Percentiles rank a stretch among this genome's conserved stretches.
Conservation (phyloP, 2,888 invertebrate genomes). For the Hirtodrosophila cameraria region DNA sequence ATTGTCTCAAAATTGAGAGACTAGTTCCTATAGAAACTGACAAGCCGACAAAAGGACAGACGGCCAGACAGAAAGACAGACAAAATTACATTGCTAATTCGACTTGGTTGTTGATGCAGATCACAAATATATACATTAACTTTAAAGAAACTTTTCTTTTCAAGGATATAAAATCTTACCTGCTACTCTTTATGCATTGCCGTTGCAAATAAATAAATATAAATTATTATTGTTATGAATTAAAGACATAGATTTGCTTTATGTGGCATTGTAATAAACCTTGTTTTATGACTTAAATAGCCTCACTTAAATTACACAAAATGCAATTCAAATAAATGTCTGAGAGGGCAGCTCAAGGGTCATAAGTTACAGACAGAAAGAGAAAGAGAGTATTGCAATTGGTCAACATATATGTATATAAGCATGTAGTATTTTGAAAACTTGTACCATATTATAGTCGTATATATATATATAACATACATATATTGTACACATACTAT, state of each 20-base stretch:
- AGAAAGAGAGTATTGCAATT: background rate
- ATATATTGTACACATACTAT: background rate
- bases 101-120: too few relatives aligned
- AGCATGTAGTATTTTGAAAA: constrained; percentile 3
- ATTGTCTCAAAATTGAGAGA: too few relatives aligned
- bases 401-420: too few relatives aligned
- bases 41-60: too few relatives aligned
- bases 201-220: background rate
- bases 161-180: too few relatives aligned
- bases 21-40: too few relatives aligned
- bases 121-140: too few relatives aligned
- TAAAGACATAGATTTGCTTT: constrained; percentile 5
- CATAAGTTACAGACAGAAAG: constrained; percentile 15
- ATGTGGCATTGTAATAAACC: constrained; percentile 19
- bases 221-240: constrained; percentile 9
- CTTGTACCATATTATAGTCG: constrained; percentile 6
- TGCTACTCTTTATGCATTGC: too few relatives aligned
- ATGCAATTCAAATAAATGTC: constrained; percentile 37
- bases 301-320: constrained; percentile 19
- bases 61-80: too few relatives aligned
- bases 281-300: constrained; percentile 20
- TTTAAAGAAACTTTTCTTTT: background rate
- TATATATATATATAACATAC: background rate
- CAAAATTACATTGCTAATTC: too few relatives aligned
- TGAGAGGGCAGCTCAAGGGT: constrained; percentile 12